These are phyloP conservation scores for Ifrita kowaldi DNA, from an alignment of 2,113 vertebrate genomes.

Conservation along the genomic window DNA sequence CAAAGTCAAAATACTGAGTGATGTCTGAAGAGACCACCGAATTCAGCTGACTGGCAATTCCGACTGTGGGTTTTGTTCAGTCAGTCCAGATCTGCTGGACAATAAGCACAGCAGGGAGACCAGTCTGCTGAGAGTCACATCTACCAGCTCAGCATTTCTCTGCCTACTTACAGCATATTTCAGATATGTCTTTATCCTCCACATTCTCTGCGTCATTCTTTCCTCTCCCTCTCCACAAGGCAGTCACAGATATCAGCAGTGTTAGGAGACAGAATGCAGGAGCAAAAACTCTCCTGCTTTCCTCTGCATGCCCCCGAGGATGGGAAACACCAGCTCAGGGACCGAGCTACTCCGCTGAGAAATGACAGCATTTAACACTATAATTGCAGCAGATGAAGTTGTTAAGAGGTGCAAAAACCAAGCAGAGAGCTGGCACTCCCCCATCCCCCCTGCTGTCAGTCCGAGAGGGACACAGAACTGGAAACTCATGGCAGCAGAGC, in stretches of 20 bases:
- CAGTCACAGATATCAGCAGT: background rate
- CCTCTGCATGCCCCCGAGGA: background rate
- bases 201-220: background rate
- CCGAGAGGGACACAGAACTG: background rate
- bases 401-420: background rate
- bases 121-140: background rate
- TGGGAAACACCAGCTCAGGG: background rate
- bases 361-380: background rate
- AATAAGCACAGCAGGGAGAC: background rate
- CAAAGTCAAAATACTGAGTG: background rate
- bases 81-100: background rate
- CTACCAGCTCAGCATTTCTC: background rate
- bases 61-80: background rate
- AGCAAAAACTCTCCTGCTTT: background rate
- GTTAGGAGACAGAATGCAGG: background rate
- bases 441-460: background rate
- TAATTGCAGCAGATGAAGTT: background rate
- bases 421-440: background rate
- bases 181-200: background rate
- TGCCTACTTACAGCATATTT: background rate
- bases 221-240: background rate
- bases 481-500: background rate
- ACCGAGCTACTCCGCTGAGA: background rate
- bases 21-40: background rate
- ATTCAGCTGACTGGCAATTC: background rate